Base-by-base conservation (phyloP, 2,113 vertebrate genomes). In the Carassius carassius region DNA sequence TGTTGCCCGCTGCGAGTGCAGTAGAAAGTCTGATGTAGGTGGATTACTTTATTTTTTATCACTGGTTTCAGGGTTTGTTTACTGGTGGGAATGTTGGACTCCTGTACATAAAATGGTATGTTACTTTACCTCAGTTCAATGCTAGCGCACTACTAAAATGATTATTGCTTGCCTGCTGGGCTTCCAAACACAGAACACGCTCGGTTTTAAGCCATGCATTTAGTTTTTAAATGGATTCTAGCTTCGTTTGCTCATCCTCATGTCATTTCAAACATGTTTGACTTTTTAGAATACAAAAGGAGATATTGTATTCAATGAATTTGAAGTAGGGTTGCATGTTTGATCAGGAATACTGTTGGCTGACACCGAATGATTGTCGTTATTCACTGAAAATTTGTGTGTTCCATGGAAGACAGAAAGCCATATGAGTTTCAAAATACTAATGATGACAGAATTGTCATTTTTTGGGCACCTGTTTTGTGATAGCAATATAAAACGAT, bases 151-250 rank as follows among this genome's bases (percentile, higher is more conserved):
- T 19, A 77, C 72, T 78, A 41, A 80, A 25, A 72, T 73, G 73
- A 85, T 87, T 78, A 87, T 60, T 29, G 23, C 63, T 63, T 62
- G 78, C 86, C 69, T 83, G 76, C 63, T 62, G 78, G 78, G 78
- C 37, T 29, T 80, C n/a, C 37, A 65, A 63, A 32, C 35, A 80
- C 9, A 1, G 72, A 49, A 75, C 49, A 17, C 6, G 14, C 51
- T 54, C 51, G 51, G 51, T 4, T 54, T 54, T 54, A 75, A 49
- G 44, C 44, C 72, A 8, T 25, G 44, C n/a, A 1, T 75, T 75
- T 3, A 13, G 17, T 47, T 25, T 51, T 47, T 23, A 75, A 75
- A 51, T 5, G 37, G 44, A 75, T 49, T 75, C 44, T 49, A 12
- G 44, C 72, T 75, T 25, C 14, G n/a, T 25, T 25, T 49, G n/a